Conservation (phyloP, 1,140 invertebrate species). For the Diorhabda sublineata region DNA sequence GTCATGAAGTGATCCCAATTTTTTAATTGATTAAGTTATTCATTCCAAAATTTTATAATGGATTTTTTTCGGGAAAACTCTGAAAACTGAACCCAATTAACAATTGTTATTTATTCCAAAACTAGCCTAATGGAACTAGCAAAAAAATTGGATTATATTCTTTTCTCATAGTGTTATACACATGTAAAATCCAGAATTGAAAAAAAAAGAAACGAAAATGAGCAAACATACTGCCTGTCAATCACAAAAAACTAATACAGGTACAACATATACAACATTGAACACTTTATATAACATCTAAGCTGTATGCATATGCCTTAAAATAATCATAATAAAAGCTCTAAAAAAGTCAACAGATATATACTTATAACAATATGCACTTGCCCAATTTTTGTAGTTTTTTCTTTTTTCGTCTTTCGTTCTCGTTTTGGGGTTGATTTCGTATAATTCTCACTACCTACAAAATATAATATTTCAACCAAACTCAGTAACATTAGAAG, state of each 20-base stretch:
- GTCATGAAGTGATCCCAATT: too few species aligned
- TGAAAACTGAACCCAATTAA: too few species aligned
- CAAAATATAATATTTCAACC: constrained; percentile 22
- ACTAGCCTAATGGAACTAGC: too few species aligned
- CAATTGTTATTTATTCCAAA: too few species aligned
- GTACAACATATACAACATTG: constrained; percentile 22
- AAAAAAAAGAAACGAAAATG: too few species aligned
- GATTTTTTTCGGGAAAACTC: too few species aligned
- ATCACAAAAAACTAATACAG: neutral
- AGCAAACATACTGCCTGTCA: too few species aligned
- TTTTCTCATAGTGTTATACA: too few species aligned
- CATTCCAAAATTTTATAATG: too few species aligned
- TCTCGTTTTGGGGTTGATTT: constrained; percentile 65
- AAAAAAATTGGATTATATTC: too few species aligned
- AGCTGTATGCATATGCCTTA: constrained; percentile 24
- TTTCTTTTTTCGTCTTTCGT: constrained; percentile 53
- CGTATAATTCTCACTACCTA: constrained; percentile 73
- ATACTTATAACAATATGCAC: constrained; percentile 33
- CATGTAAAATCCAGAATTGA: too few species aligned
- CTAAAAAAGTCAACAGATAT: constrained; percentile 17
- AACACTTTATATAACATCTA: constrained; percentile 29
- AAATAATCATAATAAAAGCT: constrained; percentile 10
- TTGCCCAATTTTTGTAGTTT: constrained; percentile 41
- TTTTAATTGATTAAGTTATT: too few species aligned
- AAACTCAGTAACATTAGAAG: neutral